Base-by-base conservation (phyloP, 2,797 vertebrate genomes). In the Acropternis orthonyx region DNA sequence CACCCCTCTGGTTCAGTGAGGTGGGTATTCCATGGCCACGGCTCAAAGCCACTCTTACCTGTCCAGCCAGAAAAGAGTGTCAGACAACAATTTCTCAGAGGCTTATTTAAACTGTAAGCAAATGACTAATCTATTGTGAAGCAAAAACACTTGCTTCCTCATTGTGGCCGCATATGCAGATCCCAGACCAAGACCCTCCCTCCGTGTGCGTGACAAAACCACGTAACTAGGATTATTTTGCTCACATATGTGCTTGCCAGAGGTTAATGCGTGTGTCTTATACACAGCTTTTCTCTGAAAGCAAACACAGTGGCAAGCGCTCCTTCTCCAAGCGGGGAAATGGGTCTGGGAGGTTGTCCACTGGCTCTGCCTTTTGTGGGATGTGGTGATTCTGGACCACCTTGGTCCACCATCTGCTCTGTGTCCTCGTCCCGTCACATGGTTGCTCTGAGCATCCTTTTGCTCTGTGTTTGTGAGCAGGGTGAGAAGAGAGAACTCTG, bases 61-160 rank as follows among this genome's bases (percentile, higher is more conserved):
- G 88, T 83, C 88, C 55, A 32, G 79, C 85, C 86, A 86, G 92
- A 78, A 92, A 89, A 51, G 27, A 67, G 65, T 6, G 69, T 81
- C 59, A 90, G 62, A 66, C 83, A 75, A 80, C 34, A 61, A 68
- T 54, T 92, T 86, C 77, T 86, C 17, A 12, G 69, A 88, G 66
- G n/a, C 36, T 81, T 92, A 84, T 86, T 92, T 92, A 86, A 95
- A 80, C 66, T 72, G 17, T 51, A 88, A 92, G 61, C 36, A 88
- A 78, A 69, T 93, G 73, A 90, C 56, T 96, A 93, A 96, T 49
- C 61, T 44, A 6, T 54, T 78, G n/a, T 68, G 69, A 94, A 68
- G 80, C 6, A 21, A 94, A 94, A 93, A 74, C 34, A 54, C 30
- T 78, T 44, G 63, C 46, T 74, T 95, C 86, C 69, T 87, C 6